These are phyloP conservation scores for Laspeyria flexula DNA, from an alignment of 2,888 invertebrate species.

Conservation along the genomic window DNA sequence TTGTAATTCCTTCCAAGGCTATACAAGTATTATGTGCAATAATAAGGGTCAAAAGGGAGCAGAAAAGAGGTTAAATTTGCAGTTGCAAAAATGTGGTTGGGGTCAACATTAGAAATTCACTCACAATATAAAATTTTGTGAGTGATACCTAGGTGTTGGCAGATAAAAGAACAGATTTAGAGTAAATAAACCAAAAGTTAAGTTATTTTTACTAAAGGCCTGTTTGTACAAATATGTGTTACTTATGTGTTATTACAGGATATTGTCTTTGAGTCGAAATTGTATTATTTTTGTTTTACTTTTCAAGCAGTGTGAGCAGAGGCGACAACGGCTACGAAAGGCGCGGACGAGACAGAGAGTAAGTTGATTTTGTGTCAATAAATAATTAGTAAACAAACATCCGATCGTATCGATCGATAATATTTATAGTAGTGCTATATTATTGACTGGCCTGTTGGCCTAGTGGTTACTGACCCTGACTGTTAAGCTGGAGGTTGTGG, in stretches of 20 bases:
- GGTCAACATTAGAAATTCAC: constrained; percentile 56
- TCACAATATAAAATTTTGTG: constrained; percentile 33
- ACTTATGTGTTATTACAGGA: neutral
- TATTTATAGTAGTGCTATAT: no score
- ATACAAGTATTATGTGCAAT: no score
- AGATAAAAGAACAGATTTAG: constrained; percentile 73
- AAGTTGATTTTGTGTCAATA: constrained; percentile 56
- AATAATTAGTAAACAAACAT: neutral
- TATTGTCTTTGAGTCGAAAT: neutral
- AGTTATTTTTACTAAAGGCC: constrained; percentile 74
- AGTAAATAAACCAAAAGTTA: constrained; percentile 59
- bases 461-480: no score
- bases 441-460: no score
- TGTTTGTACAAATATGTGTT: constrained; percentile 62
- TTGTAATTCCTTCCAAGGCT: no score
- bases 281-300: constrained; percentile 10
- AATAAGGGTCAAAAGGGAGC: no score
- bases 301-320: constrained; percentile 67
- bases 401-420: no score
- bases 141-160: constrained; percentile 63
- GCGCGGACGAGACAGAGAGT: constrained; percentile 85
- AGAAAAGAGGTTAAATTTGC: no score
- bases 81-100: neutral
- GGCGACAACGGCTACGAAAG: constrained; percentile 83
- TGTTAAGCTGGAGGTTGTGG: no score